Conservation (phyloP, 2,113 vertebrate genomes). For the Cyrtonyx montezumae region DNA sequence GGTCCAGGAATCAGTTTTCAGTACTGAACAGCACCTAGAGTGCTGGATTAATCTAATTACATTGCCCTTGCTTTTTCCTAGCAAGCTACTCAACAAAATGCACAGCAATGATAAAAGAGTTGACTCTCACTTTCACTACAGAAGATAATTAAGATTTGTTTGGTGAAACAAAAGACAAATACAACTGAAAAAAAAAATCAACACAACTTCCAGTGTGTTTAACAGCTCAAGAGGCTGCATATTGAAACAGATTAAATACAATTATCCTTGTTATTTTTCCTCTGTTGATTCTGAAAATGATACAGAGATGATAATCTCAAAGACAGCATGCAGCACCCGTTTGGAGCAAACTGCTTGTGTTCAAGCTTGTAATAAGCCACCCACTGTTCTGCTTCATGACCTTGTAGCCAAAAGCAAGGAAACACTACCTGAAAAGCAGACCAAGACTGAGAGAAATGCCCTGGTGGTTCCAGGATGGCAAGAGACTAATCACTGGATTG, state of each 20-base stretch:
- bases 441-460: background rate
- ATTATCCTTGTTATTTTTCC: background rate
- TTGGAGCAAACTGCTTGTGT: background rate
- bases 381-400: background rate
- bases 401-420: background rate
- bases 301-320: background rate
- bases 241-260: conserved; percentile 16
- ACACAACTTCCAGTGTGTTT: background rate
- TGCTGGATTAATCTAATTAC: conserved; percentile 37
- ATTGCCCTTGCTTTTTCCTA: background rate
- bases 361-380: background rate
- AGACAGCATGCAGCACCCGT: background rate
- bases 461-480: background rate
- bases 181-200: background rate
- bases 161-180: conserved; percentile 46
- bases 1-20: background rate
- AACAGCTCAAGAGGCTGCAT: background rate
- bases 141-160: conserved; percentile 49
- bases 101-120: background rate
- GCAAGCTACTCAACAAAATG: conserved; percentile 13
- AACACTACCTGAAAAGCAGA: background rate
- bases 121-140: background rate
- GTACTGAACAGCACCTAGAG: background rate
- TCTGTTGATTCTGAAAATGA: conserved; percentile 22
- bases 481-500: background rate